Conservation (phyloP, 2,888 invertebrate genomes). For the Plagodis pulveraria region DNA sequence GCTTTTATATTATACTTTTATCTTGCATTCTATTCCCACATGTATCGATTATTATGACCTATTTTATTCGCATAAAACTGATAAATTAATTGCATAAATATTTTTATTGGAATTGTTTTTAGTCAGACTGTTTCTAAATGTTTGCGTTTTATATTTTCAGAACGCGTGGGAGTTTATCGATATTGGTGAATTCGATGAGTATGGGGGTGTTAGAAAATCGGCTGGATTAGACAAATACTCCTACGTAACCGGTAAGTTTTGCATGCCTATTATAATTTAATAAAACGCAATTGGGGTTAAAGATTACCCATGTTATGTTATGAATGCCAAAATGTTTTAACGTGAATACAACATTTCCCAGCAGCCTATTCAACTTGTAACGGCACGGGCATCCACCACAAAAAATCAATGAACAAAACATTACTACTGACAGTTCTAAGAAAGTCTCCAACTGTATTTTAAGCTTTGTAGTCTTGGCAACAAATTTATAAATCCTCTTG, state of each 20-base stretch:
- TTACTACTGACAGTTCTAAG: slow-evolving; percentile 13
- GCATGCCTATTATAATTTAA: slow-evolving; percentile 26
- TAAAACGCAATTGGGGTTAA: not conserved
- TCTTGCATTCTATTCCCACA: slow-evolving; percentile 11
- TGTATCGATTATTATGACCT: not conserved
- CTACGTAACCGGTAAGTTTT: slow-evolving; percentile 66
- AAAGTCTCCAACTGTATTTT: slow-evolving; percentile 14
- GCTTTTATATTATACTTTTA: slow-evolving; percentile 12
- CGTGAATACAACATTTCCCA: too few species aligned
- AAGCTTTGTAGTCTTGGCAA: slow-evolving; percentile 17
- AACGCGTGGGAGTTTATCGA: slow-evolving; percentile 86
- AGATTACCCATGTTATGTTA: too few species aligned
- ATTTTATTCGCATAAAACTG: not conserved
- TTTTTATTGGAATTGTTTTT: slow-evolving; percentile 3
- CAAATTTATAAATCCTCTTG: slow-evolving; percentile 20
- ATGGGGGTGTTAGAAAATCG: slow-evolving; percentile 81
- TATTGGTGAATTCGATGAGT: slow-evolving; percentile 67
- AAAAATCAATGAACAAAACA: slow-evolving; percentile 3
- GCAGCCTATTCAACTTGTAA: too few species aligned
- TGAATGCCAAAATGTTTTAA: too few species aligned
- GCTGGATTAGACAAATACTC: slow-evolving; percentile 87
- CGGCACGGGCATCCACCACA: too few species aligned
- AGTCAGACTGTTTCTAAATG: not conserved
- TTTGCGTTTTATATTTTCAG: slow-evolving; percentile 63
- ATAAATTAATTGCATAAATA: too few species aligned